A percentile compares a stretch with the other conserved stretches of the same genome.
phyloP scores from a whole-genome alignment of 2,113 vertebrate genomes.

The Malurus melanocephalus region DNA sequence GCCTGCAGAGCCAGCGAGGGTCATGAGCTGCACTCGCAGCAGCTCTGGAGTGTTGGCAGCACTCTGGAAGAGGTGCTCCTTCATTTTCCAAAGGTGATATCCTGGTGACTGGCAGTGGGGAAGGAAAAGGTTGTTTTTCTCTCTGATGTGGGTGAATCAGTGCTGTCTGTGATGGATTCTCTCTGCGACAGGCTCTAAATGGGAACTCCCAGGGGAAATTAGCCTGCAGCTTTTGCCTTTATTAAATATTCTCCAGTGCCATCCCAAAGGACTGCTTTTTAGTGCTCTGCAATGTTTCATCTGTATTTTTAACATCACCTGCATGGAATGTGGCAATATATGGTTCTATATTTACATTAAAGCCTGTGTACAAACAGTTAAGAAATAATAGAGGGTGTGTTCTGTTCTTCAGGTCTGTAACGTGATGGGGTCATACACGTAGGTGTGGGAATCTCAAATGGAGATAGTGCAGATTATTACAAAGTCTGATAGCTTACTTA shows the following conservation, averaged over 20 bases:
- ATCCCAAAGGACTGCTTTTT: conserved; percentile 31
- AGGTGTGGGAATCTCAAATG: neutral
- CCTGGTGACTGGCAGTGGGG: neutral
- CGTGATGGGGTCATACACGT: neutral
- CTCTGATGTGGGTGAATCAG: neutral
- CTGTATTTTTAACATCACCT: conserved; percentile 12
- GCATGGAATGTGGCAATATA: neutral
- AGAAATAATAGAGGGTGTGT: neutral
- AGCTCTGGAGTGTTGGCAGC: neutral
- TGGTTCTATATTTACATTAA: neutral
- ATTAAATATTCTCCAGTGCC: conserved; percentile 50
- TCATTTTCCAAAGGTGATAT: accelerated
- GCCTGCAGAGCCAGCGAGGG: accelerated
- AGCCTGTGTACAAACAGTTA: neutral
- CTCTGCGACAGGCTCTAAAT: conserved; percentile 15
- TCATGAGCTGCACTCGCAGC: accelerated
- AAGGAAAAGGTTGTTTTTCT: neutral
- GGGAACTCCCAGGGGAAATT: conserved; percentile 48
- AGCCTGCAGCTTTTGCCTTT: conserved; percentile 55
- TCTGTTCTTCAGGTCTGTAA: neutral
- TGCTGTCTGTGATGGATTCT: conserved; percentile 45
- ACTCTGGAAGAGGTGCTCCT: neutral
- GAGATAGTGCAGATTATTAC: neutral
- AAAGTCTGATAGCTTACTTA: neutral
- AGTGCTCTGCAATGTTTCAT: neutral